Base-by-base conservation (phyloP, 2,113 vertebrate genomes). In the Arenaria interpres region DNA sequence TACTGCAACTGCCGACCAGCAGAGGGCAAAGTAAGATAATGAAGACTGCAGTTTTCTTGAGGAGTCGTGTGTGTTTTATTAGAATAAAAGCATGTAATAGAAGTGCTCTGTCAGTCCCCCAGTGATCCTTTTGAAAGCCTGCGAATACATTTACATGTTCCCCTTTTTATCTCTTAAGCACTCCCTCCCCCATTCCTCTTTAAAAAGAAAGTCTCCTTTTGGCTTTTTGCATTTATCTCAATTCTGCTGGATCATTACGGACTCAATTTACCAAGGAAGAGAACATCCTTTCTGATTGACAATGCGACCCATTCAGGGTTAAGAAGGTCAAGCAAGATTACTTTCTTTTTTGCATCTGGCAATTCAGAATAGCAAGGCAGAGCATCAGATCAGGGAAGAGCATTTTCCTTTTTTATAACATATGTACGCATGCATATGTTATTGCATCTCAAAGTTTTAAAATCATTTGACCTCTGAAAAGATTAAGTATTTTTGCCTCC, bases 11-110 rank as follows among this genome's bases (percentile, higher is more conserved):
- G 57, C 45, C 80, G 92, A 89, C 96, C 97, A 96, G 95, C 91
- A 97, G 97, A 90, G 96, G 97, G 97, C 96, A 96, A 95, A 97
- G 77, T 63, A 89, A 90, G 50, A 13, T 57, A 66, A 53, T 16
- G 20, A 62, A 82, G 35, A 35, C 10, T 33, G 51, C 5, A 9
- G 19, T 72, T 93, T 81, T 62, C 28, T 51, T 33, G 21, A 48
- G 83, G 24, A 78, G 27, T 46, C 73, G 7, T 45, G 62, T 45
- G 62, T 56, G 12, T 50, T 83, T 63, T 64, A 19, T 60, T 53
- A 63, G 41, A 45, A 67, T 63, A 30, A 92, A 92, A 80, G 33
- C 33, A 32, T 48, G 5, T n/a, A 45, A 57, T 32, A 20, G 6
- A 86, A 78, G 72, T 46, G 60, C 51, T 84, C 32, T 63, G 10